Percentiles rank a stretch among this genome's conserved stretches.
These are phyloP conservation scores for Bemisia tabaci DNA, from an alignment of 1,140 invertebrate genomes.

Conservation along the genomic window DNA sequence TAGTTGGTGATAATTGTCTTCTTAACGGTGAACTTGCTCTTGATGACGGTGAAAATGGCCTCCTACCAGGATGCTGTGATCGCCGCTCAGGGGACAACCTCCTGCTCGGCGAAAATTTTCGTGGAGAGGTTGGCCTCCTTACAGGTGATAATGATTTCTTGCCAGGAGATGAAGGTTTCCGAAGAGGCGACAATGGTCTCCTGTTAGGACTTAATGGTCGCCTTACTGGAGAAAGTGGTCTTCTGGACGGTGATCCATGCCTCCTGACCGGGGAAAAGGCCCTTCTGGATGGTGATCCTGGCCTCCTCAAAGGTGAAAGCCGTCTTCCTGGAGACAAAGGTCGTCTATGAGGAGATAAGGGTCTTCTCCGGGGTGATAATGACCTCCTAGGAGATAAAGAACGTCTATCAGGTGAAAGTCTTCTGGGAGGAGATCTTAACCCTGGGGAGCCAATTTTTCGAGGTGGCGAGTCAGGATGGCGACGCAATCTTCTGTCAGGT, in stretches of 20 bases:
- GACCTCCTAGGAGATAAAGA: background rate
- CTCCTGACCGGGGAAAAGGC: background rate
- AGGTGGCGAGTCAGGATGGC: background rate
- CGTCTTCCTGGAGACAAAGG: background rate
- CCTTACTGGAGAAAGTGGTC: background rate
- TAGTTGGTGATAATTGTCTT: background rate
- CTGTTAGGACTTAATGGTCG: background rate
- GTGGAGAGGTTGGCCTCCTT: background rate
- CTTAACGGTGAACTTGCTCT: background rate
- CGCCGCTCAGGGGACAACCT: background rate
- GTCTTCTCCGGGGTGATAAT: background rate
- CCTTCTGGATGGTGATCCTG: background rate
- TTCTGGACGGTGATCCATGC: background rate
- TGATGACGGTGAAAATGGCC: background rate
- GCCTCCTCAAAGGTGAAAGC: background rate
- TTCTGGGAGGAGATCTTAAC: background rate
- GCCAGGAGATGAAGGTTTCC: background rate
- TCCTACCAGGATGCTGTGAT: background rate
- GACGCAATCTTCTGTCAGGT: background rate
- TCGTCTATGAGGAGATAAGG: background rate
- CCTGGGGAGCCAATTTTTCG: background rate
- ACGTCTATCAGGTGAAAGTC: background rate
- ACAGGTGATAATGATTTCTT: background rate
- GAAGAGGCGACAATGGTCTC: background rate
- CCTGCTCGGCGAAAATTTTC: too few species aligned